Evolutionary conservation across 1,140 invertebrate genomes (phyloP).

Genomic region (Bombus pyrosoma): DNA sequence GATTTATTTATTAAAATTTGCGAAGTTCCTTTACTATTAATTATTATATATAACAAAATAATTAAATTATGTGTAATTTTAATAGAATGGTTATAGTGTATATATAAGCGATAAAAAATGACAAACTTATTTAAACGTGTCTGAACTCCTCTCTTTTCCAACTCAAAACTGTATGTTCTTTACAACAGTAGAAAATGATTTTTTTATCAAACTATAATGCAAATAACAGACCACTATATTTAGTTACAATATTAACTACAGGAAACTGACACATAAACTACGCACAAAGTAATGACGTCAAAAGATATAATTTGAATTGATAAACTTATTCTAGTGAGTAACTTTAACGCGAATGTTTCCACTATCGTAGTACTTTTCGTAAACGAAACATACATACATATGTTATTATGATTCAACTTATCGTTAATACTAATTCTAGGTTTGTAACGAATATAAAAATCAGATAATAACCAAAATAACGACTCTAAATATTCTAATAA

Average conservation of each 20-base stretch:
- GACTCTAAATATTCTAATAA: neutral
- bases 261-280: conserved; percentile 14
- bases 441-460: neutral
- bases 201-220: neutral
- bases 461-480: neutral
- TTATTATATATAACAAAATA: neutral
- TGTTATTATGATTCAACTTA: neutral
- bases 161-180: neutral
- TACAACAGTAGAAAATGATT: neutral
- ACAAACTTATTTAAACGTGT: neutral
- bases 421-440: neutral
- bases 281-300: conserved; percentile 9
- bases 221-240: neutral
- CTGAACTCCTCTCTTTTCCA: neutral
- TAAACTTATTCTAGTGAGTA: neutral
- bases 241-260: conserved; percentile 5
- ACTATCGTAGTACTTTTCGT: neutral
- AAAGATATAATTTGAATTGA: conserved; percentile 7
- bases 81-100: neutral
- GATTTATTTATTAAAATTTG: neutral
- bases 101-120: neutral
- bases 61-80: neutral
- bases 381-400: conserved; percentile 1
- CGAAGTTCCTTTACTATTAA: neutral
- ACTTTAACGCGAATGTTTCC: neutral